phyloP scores from a whole-genome alignment of 2,113 vertebrate genomes.

The Geococcyx californianus region DNA sequence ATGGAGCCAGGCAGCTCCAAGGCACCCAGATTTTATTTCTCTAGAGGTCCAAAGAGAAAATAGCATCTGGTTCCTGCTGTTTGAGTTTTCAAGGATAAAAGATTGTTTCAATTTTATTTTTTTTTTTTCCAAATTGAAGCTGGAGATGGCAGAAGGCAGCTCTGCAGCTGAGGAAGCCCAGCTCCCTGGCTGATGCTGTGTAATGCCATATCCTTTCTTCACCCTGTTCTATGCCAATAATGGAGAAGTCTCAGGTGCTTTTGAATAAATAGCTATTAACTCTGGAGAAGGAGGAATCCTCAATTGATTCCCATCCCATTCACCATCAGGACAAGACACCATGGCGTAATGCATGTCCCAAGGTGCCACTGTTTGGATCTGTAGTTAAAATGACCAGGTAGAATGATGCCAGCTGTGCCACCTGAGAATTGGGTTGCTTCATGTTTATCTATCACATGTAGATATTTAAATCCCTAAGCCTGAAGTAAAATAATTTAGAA shows the following conservation, averaged over 20 bases:
- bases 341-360: rapidly evolving
- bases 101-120: not conserved
- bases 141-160: not conserved
- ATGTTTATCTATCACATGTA: not conserved
- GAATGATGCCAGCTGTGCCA: not conserved
- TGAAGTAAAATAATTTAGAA: conserved; percentile 55
- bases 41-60: not conserved
- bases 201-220: not conserved
- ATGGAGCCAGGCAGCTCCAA: not conserved
- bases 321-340: rapidly evolving
- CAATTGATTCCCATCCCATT: not conserved
- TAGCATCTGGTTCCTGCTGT: not conserved
- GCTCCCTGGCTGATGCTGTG: not conserved
- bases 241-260: not conserved
- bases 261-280: not conserved
- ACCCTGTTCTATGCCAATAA: not conserved
- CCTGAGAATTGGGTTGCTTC: not conserved
- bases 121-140: not conserved
- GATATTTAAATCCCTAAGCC: conserved; percentile 37
- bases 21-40: not conserved
- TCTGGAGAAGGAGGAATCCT: not conserved
- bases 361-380: rapidly evolving
- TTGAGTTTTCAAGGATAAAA: not conserved
- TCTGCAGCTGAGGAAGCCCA: not conserved
- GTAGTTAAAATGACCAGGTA: not conserved